Evolutionary conservation across 2,797 vertebrate species (phyloP), one percentile per base, ranked within the genome.

Genomic region (Odontamblyopus lacepedii): DNA sequence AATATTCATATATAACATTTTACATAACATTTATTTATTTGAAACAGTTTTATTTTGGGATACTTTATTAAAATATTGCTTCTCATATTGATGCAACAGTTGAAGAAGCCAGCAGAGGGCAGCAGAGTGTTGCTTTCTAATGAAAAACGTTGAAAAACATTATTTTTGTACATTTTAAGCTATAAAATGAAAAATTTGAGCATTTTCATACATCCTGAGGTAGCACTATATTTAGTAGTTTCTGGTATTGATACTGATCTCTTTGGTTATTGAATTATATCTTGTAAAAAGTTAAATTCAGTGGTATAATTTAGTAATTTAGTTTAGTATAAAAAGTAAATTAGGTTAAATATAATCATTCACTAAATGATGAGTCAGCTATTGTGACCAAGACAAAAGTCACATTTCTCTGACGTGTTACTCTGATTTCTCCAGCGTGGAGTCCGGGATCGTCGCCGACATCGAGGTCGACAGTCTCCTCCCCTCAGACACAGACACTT

Each of bases 371-470:
- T 41, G 13, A 44, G 41, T 11, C 38, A 53, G 1, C 2, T 19
- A 1, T 19, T 56, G 53, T 6, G 8, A 56, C n/a, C 8, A 56
- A 7, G 19, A 53, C 19, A 2, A 53, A 19, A n/a, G 51, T 6
- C 2, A 53, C 23, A 55, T 56, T 56, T 13, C 18, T 75, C 4
- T 61, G 38, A 51, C 5, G 19, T 50, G 60, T 77, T 9, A n/a
- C 27, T 0, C 5, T 67, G 77, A 18, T 79, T 3, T 67, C 12
- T 67, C 1, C 88, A 96, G 95, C 77, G 91, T 96, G 8, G 96
- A 97, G 85, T 96, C 96, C 1, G 96, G 96, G 9, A 97, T 96
- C 0, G 95, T 96, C 3, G 95, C 94, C 4, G 96, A 97, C 86
- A 96, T 97, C 9, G 95, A 97, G 73, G 88, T 96, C 4, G 95